These are phyloP conservation scores for Lepilemur ruficaudatus DNA, from an alignment of 2,797 vertebrate genomes.

Conservation along the genomic window DNA sequence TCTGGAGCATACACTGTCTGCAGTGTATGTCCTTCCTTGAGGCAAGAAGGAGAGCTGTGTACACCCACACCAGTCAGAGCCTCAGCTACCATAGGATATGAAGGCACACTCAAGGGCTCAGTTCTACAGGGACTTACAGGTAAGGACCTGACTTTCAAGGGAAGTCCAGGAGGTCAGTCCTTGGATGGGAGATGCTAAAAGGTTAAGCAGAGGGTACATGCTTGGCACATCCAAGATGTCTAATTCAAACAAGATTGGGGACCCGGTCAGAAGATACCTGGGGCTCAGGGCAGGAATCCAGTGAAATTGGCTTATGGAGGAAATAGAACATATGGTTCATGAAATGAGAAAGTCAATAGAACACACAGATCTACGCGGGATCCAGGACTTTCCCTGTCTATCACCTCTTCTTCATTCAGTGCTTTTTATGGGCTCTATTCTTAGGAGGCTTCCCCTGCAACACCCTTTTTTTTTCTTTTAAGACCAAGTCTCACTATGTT, in stretches of 20 bases:
- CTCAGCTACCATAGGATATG: background rate
- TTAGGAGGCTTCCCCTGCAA: background rate
- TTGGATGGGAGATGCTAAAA: background rate
- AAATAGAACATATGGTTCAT: background rate
- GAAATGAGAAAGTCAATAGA: background rate
- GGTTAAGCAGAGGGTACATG: background rate
- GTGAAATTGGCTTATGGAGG: background rate
- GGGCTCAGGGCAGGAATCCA: background rate
- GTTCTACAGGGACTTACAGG: background rate
- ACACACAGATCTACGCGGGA: background rate
- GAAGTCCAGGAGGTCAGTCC: background rate
- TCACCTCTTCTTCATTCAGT: background rate
- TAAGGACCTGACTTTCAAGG: background rate
- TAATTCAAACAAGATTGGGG: background rate
- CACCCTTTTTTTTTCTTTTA: background rate
- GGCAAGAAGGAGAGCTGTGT: background rate
- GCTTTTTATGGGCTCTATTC: background rate
- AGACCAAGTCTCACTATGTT: background rate
- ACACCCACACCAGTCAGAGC: background rate
- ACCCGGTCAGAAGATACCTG: background rate
- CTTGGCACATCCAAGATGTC: background rate
- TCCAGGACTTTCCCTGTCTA: background rate
- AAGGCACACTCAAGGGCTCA: background rate
- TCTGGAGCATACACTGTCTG: accelerated
- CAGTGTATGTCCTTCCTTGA: background rate